A percentile compares a stretch with the other conserved stretches of the same genome.
Conservation (phyloP, 2,113 vertebrate genomes). For the Philantomba maxwellii region DNA sequence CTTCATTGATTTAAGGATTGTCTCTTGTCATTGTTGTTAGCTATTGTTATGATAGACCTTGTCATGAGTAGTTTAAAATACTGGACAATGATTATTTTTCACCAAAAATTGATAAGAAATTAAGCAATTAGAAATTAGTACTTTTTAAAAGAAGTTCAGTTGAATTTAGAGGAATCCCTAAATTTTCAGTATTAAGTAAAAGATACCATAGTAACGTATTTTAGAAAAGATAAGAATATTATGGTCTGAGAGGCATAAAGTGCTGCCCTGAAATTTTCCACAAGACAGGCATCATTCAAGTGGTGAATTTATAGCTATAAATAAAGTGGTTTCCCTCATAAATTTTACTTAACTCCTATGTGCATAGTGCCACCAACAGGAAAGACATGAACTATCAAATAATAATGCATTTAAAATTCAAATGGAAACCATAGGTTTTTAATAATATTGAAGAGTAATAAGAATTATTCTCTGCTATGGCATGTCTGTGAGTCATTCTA, state of each 20-base stretch:
- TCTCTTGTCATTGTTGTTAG: not conserved
- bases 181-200: not conserved
- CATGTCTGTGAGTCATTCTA: not conserved
- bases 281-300: not conserved
- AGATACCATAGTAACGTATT: not conserved
- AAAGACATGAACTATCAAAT: not conserved
- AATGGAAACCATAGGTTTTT: not conserved
- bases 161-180: not conserved
- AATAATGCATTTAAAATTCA: not conserved
- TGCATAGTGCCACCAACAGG: conserved; percentile 46
- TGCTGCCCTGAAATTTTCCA: not conserved
- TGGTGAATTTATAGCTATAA: not conserved
- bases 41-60: not conserved
- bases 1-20: not conserved
- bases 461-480: not conserved
- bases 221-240: not conserved
- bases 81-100: not conserved
- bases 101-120: not conserved
- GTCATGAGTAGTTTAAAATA: not conserved
- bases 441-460: not conserved
- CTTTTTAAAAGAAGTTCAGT: not conserved
- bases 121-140: not conserved
- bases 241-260: not conserved
- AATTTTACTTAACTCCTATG: not conserved
- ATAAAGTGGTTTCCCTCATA: not conserved